A percentile compares a stretch with the other conserved stretches of the same genome.
phyloP scores from a whole-genome alignment of 35 echinoderm and acorn worm genomes.

The Heliocidaris erythrogramma region DNA sequence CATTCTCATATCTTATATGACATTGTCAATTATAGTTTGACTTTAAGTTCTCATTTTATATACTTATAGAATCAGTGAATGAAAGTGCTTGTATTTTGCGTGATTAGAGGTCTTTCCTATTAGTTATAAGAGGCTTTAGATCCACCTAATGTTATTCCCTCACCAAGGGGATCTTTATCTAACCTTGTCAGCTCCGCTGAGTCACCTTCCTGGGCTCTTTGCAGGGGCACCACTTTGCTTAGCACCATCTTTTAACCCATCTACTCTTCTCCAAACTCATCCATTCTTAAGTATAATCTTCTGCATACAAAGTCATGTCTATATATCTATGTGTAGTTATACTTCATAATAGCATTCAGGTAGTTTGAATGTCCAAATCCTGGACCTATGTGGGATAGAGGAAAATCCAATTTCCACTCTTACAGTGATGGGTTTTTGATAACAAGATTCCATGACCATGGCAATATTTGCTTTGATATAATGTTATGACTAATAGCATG shows the following conservation, averaged over 20 bases:
- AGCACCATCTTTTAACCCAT: conserved; percentile 22
- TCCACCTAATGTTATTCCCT: background rate
- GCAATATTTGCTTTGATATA: background rate
- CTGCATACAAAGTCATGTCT: background rate
- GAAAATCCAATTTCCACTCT: background rate
- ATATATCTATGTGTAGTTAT: too few species aligned
- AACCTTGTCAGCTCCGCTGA: background rate
- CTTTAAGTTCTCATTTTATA: background rate
- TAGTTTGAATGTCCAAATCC: background rate
- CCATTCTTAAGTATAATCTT: background rate
- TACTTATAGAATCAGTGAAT: background rate
- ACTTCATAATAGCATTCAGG: background rate
- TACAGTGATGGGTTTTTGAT: background rate
- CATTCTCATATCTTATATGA: too few species aligned
- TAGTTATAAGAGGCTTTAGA: background rate
- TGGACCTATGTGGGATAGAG: background rate
- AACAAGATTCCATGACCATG: background rate
- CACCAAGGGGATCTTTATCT: background rate
- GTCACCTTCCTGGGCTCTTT: conserved; percentile 21
- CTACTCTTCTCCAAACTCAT: background rate
- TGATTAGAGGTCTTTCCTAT: background rate
- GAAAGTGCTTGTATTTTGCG: background rate
- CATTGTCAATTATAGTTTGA: background rate
- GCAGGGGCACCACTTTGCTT: too few species aligned
- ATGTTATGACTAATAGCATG: background rate